Evolutionary conservation across 2,888 invertebrate species (phyloP).

Genomic region (Muschampia plurimacula): DNA sequence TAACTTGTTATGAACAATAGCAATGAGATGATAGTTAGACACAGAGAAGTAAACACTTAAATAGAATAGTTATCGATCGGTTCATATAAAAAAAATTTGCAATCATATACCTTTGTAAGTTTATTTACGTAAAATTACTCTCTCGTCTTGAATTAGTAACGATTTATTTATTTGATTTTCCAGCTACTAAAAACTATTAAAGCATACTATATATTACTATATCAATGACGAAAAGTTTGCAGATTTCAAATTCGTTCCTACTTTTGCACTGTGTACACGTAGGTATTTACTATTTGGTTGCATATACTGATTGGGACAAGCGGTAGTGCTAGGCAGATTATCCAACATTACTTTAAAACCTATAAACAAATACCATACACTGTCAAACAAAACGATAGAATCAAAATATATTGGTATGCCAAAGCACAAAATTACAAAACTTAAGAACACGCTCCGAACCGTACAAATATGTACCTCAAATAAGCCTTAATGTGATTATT

Average conservation of each 20-base stretch:
- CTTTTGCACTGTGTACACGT: too few relatives aligned
- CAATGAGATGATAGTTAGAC: too few relatives aligned
- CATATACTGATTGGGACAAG: background rate
- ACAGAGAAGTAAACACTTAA: too few relatives aligned
- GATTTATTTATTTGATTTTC: background rate
- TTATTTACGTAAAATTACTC: background rate
- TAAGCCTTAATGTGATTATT: slow-evolving; percentile 66
- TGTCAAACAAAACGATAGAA: slow-evolving; percentile 52
- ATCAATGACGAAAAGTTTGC: background rate
- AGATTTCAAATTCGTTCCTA: too few relatives aligned
- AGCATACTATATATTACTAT: background rate
- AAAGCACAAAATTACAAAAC: slow-evolving; percentile 55
- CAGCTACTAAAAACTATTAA: background rate
- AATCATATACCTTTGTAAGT: background rate
- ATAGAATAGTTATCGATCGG: background rate
- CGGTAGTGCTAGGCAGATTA: background rate
- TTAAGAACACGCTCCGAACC: slow-evolving; percentile 32
- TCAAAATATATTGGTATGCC: slow-evolving; percentile 51
- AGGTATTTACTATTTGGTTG: background rate
- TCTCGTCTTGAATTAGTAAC: background rate
- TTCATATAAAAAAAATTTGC: background rate
- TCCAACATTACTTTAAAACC: slow-evolving; percentile 44
- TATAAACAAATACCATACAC: slow-evolving; percentile 50
- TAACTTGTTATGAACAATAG: background rate
- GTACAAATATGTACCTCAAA: slow-evolving; percentile 64